Percentiles rank a stretch among this genome's conserved stretches.
These are phyloP conservation scores for Sebastes matsubarae DNA, from an alignment of 2,797 vertebrate genomes.

Conservation along the genomic window DNA sequence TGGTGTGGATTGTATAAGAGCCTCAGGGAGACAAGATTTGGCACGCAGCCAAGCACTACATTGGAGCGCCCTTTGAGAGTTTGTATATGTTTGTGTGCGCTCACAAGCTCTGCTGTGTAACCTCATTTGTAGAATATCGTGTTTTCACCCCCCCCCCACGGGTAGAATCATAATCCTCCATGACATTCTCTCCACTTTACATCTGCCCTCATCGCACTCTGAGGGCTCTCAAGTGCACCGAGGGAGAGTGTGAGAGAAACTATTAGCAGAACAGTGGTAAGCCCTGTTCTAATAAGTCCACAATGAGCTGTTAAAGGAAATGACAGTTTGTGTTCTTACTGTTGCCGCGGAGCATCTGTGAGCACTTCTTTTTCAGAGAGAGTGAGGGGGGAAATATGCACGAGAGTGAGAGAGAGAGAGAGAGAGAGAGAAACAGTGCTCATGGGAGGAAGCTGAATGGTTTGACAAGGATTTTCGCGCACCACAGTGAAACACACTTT, in stretches of 20 bases:
- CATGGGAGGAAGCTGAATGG: slow-evolving; percentile 25
- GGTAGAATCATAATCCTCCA: slow-evolving; percentile 48
- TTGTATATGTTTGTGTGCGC: slow-evolving; percentile 56
- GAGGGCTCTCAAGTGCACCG: slow-evolving; percentile 25
- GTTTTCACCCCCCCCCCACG: slow-evolving; percentile 33
- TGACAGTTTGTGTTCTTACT: slow-evolving; percentile 74
- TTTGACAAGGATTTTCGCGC: slow-evolving; percentile 75
- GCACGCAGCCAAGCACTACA: slow-evolving; percentile 57
- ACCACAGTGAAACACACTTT: slow-evolving; percentile 72
- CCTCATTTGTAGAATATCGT: slow-evolving; percentile 57
- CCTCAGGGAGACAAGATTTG: slow-evolving; percentile 62
- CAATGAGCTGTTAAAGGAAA: slow-evolving; percentile 68
- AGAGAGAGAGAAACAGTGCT: not conserved
- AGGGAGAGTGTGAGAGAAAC: slow-evolving; percentile 32
- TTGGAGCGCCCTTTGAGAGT: slow-evolving; percentile 52
- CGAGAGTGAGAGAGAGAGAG: slow-evolving; percentile 10
- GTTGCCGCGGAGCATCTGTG: slow-evolving; percentile 71
- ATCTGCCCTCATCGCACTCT: slow-evolving; percentile 46
- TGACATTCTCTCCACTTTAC: slow-evolving; percentile 53
- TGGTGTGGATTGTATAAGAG: slow-evolving; percentile 67
- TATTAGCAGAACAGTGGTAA: slow-evolving; percentile 54
- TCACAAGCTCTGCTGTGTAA: slow-evolving; percentile 44
- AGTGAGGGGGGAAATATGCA: slow-evolving; percentile 49
- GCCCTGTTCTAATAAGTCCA: slow-evolving; percentile 49
- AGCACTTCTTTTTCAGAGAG: slow-evolving; percentile 62